Evolutionary conservation across 1,140 invertebrate species (phyloP), one percentile per base, ranked within the genome.

Genomic region (Helicoverpa zea): DNA sequence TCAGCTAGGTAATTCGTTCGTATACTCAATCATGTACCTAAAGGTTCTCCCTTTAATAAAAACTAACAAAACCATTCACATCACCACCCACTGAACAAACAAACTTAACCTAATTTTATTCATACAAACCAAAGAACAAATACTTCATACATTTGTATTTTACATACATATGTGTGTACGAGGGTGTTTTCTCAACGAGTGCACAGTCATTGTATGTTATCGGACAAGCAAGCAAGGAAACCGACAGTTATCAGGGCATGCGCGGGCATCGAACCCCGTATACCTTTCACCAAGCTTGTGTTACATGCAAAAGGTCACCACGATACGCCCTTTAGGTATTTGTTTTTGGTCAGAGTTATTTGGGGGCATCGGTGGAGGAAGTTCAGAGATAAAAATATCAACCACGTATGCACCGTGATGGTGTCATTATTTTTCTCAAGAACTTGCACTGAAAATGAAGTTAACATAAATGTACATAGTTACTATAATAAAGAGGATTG

Each of bases 171-270:
- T 75, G 56, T 56, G 56, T 49, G 43, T 59, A 63, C n/a, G 2
- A 54, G 73, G 56, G 73, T 75, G 56, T 63, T 75, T 54, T 66
- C 61, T 70, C 47, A 35, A 56, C 78, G 73, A 54, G 59, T 78
- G 80, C 59, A 16, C 18, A 56, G 47, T 75, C 66, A 81, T 79
- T 81, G 81, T 81, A 79, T 84, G 81, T 84, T 84, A 89, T 87
- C 86, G 82, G 83, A 82, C 85, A 83, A 88, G 79, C 18, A 81
- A 81, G 84, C 79, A 79, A 81, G 84, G 83, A 80, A 81, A 76
- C 80, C 79, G 73, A 72, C 66, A 81, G 74, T 90, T 90, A 90
- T 88, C 85, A 89, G 85, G 87, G 82, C 87, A 88, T 79, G 80
- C n/a, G 68, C 77, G 86, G 82, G 73, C 84, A 66, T 86, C 85